phyloP scores from a whole-genome alignment of 2,888 invertebrate species.

The Metellina segmentata region DNA sequence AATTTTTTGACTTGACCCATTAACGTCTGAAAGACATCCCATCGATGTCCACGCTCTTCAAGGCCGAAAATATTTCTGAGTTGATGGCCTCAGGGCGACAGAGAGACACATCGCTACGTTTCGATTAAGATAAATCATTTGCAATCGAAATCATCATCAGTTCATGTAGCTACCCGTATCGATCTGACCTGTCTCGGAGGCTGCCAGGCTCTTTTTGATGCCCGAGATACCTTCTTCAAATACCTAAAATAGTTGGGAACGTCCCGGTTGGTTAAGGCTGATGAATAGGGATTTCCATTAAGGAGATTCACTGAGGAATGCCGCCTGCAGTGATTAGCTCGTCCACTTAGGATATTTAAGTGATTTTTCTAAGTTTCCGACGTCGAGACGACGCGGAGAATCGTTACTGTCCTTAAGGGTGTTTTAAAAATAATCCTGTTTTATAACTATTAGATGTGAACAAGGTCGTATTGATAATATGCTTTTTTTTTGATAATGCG shows the following conservation, averaged over 20 bases:
- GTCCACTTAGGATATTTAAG: not conserved
- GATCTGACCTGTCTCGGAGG: slow-evolving; percentile 6
- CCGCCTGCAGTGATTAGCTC: not conserved
- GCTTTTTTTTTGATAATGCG: no score
- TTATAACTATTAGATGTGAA: no score
- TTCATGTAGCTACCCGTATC: slow-evolving; percentile 1
- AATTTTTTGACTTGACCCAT: not conserved
- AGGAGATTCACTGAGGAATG: not conserved
- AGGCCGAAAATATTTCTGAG: not conserved
- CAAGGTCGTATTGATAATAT: no score
- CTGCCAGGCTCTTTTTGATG: slow-evolving; percentile 12
- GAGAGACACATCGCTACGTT: slow-evolving; percentile 30
- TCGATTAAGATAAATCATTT: slow-evolving; percentile 61
- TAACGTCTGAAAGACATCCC: not conserved
- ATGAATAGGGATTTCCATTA: slow-evolving; percentile 44
- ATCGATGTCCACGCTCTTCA: not conserved
- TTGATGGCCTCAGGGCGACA: slow-evolving; percentile 13
- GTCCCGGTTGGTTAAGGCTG: slow-evolving; percentile 15
- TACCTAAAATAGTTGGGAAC: slow-evolving; percentile 31
- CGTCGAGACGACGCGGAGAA: no score
- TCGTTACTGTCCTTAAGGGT: no score
- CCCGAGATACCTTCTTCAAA: slow-evolving; percentile 10
- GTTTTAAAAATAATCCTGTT: no score
- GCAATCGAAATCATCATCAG: slow-evolving; percentile 56
- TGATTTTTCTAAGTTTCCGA: not conserved